Conservation (phyloP, 2,888 invertebrate species). For the Nectonema munidae region DNA sequence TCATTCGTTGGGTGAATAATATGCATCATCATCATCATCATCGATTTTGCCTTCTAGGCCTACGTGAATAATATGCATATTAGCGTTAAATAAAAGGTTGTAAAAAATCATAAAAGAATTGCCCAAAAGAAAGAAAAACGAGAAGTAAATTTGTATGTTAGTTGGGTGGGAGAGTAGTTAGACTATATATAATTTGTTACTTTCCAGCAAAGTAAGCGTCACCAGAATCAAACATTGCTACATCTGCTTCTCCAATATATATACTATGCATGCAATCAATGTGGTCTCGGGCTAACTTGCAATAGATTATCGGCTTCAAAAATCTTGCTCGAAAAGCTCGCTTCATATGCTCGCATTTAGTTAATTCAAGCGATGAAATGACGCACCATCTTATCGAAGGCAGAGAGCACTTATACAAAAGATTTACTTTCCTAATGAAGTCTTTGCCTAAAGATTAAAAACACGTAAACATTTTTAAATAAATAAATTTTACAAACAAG, state of each 20-base stretch:
- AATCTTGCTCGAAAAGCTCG: background rate
- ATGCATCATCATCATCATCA: too few species aligned
- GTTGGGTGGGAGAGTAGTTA: too few species aligned
- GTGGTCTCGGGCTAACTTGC: background rate
- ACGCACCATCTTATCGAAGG: constrained; percentile 6
- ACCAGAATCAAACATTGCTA: constrained; percentile 6
- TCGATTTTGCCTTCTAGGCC: too few species aligned
- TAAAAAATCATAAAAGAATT: too few species aligned
- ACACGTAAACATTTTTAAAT: background rate
- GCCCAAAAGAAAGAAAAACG: too few species aligned
- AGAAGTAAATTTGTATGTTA: too few species aligned
- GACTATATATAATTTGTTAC: too few species aligned
- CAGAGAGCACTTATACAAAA: background rate
- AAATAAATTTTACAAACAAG: background rate
- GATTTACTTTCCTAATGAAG: background rate
- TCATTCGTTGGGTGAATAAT: too few species aligned
- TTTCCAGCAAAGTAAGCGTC: constrained; percentile 1
- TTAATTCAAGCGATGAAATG: background rate
- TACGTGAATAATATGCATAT: too few species aligned
- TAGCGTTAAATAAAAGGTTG: too few species aligned
- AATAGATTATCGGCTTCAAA: background rate
- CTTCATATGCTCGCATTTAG: constrained; percentile 1
- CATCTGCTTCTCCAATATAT: background rate
- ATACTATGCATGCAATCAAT: constrained; percentile 6
- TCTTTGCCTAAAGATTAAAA: background rate